These are phyloP conservation scores for Lucilia sericata DNA, from an alignment of 1,140 invertebrate species.

Conservation along the genomic window DNA sequence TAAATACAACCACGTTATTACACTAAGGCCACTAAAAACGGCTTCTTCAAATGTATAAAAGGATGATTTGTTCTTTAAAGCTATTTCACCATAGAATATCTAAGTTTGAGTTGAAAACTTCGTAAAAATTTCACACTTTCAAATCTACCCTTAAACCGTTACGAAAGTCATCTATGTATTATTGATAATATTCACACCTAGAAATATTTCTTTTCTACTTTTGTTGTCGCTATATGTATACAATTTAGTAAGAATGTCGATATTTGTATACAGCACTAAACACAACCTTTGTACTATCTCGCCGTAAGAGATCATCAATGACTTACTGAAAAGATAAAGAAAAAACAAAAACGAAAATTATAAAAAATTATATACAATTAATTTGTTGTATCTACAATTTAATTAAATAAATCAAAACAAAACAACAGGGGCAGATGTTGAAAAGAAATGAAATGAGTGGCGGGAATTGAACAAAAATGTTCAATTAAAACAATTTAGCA, in stretches of 20 bases:
- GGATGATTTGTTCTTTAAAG: no score
- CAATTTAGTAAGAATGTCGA: no score
- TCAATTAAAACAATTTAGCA: not conserved
- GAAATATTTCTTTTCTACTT: not conserved
- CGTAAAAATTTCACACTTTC: no score
- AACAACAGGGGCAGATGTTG: not conserved
- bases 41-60: not conserved
- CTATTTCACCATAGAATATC: no score
- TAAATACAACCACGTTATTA: not conserved
- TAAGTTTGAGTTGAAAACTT: no score
- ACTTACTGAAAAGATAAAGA: slow-evolving; percentile 1
- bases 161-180: not conserved
- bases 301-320: not conserved
- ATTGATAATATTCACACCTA: slow-evolving; percentile 12
- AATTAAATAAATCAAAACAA: slow-evolving; percentile 13
- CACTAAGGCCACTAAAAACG: not conserved
- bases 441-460: not conserved
- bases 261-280: not conserved
- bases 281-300: not conserved
- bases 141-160: not conserved
- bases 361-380: slow-evolving; percentile 13
- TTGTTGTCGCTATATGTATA: not conserved
- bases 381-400: slow-evolving; percentile 11
- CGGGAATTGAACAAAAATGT: not conserved
- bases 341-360: not conserved